A percentile compares a stretch with the other conserved stretches of the same genome.
These are phyloP conservation scores for Pristionchus mayeri DNA, from an alignment of 2,888 invertebrate species.

Conservation along the genomic window DNA sequence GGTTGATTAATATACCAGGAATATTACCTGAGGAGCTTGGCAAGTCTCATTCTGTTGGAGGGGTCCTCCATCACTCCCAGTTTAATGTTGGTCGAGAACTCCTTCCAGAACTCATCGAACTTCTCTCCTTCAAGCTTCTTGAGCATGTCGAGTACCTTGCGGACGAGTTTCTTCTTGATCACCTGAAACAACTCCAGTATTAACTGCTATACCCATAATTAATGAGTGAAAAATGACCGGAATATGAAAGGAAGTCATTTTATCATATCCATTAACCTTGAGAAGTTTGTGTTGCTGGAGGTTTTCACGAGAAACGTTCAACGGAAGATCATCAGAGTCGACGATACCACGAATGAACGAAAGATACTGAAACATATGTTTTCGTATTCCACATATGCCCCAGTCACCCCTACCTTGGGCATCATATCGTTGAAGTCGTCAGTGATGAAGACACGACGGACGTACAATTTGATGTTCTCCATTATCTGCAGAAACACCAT, in stretches of 20 bases:
- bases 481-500: conserved; percentile 55
- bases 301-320: conserved; percentile 97
- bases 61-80: conserved; percentile 98
- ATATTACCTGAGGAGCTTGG: conserved; percentile 88
- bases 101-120: conserved; percentile 96
- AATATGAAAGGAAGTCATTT: no score
- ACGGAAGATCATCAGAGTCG: conserved; percentile 97
- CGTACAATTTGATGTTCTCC: conserved; percentile 84
- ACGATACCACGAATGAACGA: conserved; percentile 96
- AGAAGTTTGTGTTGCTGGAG: conserved; percentile 98
- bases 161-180: conserved; percentile 97
- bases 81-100: conserved; percentile 97
- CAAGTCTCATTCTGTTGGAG: conserved; percentile 91
- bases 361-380: conserved; percentile 82
- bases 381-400: no score
- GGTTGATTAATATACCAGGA: not conserved
- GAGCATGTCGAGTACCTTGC: conserved; percentile 86
- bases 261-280: conserved; percentile 79
- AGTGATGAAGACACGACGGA: conserved; percentile 97
- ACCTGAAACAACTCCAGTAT: conserved; percentile 79
- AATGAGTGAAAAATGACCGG: no score
- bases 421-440: conserved; percentile 99
- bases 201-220: not conserved
- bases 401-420: conserved; percentile 89
- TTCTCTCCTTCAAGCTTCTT: conserved; percentile 93